Evolutionary conservation across 2,888 invertebrate genomes (phyloP), one percentile per base, ranked within the genome.

Genomic region (Conistra vaccinii): DNA sequence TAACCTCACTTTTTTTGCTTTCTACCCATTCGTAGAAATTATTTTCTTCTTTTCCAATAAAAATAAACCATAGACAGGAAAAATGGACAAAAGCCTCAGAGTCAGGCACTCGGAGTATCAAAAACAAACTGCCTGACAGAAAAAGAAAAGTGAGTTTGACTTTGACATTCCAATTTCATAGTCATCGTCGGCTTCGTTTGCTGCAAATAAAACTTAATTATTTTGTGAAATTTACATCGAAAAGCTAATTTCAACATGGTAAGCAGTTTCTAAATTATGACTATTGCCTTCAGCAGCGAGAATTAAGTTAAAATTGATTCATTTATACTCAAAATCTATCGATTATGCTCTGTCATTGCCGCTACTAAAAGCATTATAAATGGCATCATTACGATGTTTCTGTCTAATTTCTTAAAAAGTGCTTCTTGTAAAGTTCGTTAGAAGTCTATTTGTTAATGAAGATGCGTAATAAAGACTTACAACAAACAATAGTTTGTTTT

Each of bases 181-280:
- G 89, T 89, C 89, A 89, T 89, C 82, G 78, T 69, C 78, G 85
- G 83, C 78, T 77, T 85, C 66, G n/a, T 73, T 78, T 14, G 62
- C 69, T 61, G 45, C 32, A 69, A 77, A 57, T 65, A 76, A 77
- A 69, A 63, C 20, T n/a, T 4, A 39, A 45, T 32, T 74, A 67
- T 39, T 67, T 80, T 55, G 73, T 75, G 62, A 71, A 77, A 75
- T 73, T 71, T 51, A 55, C 35, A n/a, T 42, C 45, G 1, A 67
- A 65, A 69, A 68, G 61, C 74, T 65, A 35, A 63, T 74, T 81
- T 67, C 62, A 81, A 74, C 29, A 83, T 83, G 83, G 83, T 83
- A 81, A 81, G 83, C 12, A 67, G 26, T 35, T 62, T 26, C 3
- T 12, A 5, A 29, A 42, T 12, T 1, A 20, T 32, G 45, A 12